Conservation (phyloP, 2,113 vertebrate genomes). For the Myiozetetes cayanensis region DNA sequence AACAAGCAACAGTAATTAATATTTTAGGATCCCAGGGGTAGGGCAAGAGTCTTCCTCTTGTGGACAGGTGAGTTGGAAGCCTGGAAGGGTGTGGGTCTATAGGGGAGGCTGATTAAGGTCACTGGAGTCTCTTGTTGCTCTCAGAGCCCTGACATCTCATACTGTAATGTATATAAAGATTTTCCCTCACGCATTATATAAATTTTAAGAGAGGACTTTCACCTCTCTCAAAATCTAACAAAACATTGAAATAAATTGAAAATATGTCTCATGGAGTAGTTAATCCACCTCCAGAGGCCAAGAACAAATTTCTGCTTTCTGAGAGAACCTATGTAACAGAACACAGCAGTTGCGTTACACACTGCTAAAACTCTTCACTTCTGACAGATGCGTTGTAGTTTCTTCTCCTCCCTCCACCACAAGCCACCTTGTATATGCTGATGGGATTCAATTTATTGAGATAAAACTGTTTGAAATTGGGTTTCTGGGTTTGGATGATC, state of each 20-base stretch:
- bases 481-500: not conserved
- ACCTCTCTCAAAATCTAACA: not conserved
- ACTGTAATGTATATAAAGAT: not conserved
- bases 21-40: not conserved
- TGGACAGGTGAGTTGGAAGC: not conserved
- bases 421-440: not conserved
- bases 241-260: not conserved
- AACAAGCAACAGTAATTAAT: not conserved
- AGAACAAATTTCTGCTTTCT: not conserved
- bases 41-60: not conserved
- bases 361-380: not conserved
- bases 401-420: not conserved
- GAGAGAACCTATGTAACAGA: not conserved
- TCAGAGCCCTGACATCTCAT: not conserved
- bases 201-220: not conserved
- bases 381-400: not conserved
- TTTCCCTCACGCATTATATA: not conserved
- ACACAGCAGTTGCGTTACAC: not conserved
- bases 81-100: accelerated
- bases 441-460: not conserved
- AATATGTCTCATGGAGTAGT: not conserved
- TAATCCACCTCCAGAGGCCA: not conserved
- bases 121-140: not conserved
- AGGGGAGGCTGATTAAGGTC: not conserved
- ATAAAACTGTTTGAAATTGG: not conserved